These are phyloP conservation scores for Dromiciops gliroides DNA, from an alignment of 2,113 vertebrate genomes.

Conservation along the genomic window DNA sequence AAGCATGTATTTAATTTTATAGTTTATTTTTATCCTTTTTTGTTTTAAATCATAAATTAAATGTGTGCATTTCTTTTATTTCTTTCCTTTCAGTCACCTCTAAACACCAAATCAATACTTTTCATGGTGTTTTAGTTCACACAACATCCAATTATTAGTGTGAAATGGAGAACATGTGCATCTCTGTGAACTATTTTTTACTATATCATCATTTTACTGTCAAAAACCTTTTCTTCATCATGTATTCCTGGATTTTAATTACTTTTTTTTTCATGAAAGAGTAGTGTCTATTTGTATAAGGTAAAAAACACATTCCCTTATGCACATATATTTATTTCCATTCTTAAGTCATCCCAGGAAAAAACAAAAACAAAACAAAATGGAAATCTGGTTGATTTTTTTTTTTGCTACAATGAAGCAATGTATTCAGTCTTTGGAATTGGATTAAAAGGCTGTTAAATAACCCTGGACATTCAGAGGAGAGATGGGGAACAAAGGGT, in stretches of 20 bases:
- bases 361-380: neutral
- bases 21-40: neutral
- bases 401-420: neutral
- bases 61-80: neutral
- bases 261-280: neutral
- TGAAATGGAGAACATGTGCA: slow-evolving; percentile 46
- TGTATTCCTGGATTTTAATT: neutral
- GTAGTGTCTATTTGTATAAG: neutral
- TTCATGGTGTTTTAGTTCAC: slow-evolving; percentile 66
- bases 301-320: neutral
- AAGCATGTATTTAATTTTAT: neutral
- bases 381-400: too few species aligned
- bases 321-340: neutral
- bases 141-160: slow-evolving; percentile 63
- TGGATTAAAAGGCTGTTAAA: neutral
- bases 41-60: neutral
- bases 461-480: neutral
- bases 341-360: neutral
- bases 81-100: slow-evolving; percentile 7
- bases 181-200: slow-evolving; percentile 23
- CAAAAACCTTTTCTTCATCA: slow-evolving; percentile 47
- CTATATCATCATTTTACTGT: slow-evolving; percentile 11
- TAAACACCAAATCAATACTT: slow-evolving; percentile 54
- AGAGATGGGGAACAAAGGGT: neutral
- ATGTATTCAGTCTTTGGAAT: neutral